Conservation (phyloP, 2,888 invertebrate genomes). For the Ennomos quercinarius region DNA sequence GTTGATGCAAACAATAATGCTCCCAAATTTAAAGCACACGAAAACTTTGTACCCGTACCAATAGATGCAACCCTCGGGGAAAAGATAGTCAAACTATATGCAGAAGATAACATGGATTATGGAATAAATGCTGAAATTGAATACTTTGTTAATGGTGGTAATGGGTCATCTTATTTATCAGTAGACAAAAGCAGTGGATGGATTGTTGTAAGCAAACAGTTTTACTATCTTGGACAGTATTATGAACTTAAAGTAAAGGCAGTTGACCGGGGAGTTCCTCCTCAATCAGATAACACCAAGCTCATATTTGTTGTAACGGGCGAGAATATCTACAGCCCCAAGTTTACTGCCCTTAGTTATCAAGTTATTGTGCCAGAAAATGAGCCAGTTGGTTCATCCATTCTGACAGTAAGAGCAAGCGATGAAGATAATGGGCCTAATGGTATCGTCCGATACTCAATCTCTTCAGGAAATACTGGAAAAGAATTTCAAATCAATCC, state of each 20-base stretch:
- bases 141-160: constrained; percentile 90
- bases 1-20: constrained; percentile 97
- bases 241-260: constrained; percentile 91
- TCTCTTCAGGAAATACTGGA: constrained; percentile 93
- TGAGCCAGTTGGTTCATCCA: constrained; percentile 93
- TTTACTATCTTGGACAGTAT: constrained; percentile 85
- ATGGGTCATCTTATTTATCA: constrained; percentile 90
- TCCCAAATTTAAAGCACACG: constrained; percentile 91
- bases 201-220: constrained; percentile 89
- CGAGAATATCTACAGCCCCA: constrained; percentile 92
- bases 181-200: constrained; percentile 93
- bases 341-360: constrained; percentile 93
- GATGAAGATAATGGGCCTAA: constrained; percentile 96
- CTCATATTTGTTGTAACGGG: constrained; percentile 93
- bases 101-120: constrained; percentile 91
- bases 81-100: constrained; percentile 89
- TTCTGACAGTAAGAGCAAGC: constrained; percentile 93
- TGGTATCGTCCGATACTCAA: constrained; percentile 93
- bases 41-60: constrained; percentile 93
- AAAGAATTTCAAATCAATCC: constrained; percentile 93
- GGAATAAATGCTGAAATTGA: constrained; percentile 96
- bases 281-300: constrained; percentile 91
- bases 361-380: constrained; percentile 97
- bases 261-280: constrained; percentile 94
- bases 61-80: constrained; percentile 90